These are phyloP conservation scores for Ridgeia piscesae DNA, from an alignment of 1,140 invertebrate species.

Conservation along the genomic window DNA sequence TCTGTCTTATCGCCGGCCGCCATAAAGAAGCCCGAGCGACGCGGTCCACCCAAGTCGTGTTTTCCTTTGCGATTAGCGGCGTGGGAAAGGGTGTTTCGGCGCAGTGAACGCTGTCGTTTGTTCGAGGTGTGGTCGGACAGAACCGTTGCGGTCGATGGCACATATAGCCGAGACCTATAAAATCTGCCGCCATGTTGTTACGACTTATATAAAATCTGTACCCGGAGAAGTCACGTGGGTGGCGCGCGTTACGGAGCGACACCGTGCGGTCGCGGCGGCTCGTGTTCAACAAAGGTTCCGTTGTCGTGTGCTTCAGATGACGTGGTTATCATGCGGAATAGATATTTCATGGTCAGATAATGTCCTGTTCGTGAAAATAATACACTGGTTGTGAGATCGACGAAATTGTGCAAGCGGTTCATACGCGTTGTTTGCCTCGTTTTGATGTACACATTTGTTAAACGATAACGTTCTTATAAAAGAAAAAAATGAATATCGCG, in stretches of 20 bases:
- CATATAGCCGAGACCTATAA: background rate
- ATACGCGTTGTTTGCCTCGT: background rate
- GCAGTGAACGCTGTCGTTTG: background rate
- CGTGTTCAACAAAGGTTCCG: background rate
- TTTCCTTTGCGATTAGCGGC: background rate
- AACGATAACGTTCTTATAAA: too few species aligned
- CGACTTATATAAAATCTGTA: background rate
- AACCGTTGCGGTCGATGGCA: background rate
- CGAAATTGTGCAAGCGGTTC: background rate
- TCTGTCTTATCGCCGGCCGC: background rate
- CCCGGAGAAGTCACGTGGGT: background rate
- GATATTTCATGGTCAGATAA: background rate
- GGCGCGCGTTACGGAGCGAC: background rate
- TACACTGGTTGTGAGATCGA: background rate
- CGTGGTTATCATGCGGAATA: background rate
- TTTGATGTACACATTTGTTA: background rate
- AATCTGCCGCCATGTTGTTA: too few species aligned
- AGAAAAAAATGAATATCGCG: too few species aligned
- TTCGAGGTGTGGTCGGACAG: background rate
- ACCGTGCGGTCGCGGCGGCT: background rate
- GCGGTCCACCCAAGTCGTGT: background rate
- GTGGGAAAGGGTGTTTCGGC: background rate
- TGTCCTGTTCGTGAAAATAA: background rate
- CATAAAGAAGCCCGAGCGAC: background rate
- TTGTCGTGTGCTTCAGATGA: background rate